Evolutionary conservation across 2,888 invertebrate genomes (phyloP).

Genomic region (Drepana falcataria): DNA sequence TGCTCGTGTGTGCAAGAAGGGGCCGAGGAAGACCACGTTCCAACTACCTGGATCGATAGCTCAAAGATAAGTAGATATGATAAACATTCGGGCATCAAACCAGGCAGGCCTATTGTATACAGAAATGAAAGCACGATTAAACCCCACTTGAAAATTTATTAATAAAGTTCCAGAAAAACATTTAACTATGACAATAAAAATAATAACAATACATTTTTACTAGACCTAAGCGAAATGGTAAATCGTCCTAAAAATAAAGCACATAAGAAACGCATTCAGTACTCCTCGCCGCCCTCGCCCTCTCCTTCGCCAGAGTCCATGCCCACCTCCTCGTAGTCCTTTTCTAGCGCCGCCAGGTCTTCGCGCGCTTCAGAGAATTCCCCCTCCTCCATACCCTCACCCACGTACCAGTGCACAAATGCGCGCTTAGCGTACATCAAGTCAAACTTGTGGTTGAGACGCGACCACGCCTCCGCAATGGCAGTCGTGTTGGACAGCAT

Average conservation of each 20-base stretch:
- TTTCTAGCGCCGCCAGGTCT: constrained; percentile 83
- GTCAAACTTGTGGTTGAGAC: constrained; percentile 96
- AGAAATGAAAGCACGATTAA: constrained; percentile 17
- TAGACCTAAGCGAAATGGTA: constrained; percentile 30
- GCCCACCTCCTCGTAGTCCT: constrained; percentile 92
- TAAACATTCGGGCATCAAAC: too few relatives aligned
- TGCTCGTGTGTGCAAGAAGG: too few relatives aligned
- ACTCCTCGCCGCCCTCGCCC: constrained; percentile 89
- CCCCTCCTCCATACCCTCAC: constrained; percentile 91
- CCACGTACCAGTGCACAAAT: constrained; percentile 96
- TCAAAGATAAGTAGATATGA: too few relatives aligned
- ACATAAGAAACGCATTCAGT: constrained; percentile 64
- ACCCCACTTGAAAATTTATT: constrained; percentile 34
- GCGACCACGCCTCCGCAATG: constrained; percentile 98
- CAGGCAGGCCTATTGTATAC: background rate
- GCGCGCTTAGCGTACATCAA: constrained; percentile 97
- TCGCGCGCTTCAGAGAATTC: constrained; percentile 89
- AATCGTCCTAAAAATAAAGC: constrained; percentile 38
- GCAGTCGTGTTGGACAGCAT: constrained; percentile 98
- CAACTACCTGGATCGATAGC: too few relatives aligned
- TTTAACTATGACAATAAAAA: constrained; percentile 12
- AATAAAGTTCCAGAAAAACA: constrained; percentile 20
- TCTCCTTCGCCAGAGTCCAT: constrained; percentile 91
- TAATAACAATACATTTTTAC: constrained; percentile 23
- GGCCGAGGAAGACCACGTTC: too few relatives aligned